Conservation (phyloP, 2,888 invertebrate species). For the Pristionchus fissidentatus region DNA sequence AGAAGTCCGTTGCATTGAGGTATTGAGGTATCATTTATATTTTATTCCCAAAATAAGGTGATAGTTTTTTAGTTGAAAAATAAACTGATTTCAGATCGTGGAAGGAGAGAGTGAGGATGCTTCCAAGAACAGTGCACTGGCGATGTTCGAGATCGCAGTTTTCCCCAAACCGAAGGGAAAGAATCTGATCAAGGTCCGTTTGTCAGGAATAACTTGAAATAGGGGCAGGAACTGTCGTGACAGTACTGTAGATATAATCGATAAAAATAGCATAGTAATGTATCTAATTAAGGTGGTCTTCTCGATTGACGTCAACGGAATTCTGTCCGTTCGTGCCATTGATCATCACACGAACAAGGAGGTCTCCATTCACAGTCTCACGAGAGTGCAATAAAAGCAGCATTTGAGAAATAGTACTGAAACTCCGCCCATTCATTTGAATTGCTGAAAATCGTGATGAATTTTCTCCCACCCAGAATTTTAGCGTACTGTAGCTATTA, state of each 20-base stretch:
- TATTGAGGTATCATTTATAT: neutral
- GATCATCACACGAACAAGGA: neutral
- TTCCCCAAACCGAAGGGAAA: neutral
- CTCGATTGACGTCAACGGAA: constrained; percentile 27
- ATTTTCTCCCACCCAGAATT: no score
- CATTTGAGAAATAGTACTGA: no score
- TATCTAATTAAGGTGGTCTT: constrained; percentile 9
- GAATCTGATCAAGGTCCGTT: constrained; percentile 31
- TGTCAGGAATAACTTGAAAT: neutral
- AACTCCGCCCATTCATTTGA: no score
- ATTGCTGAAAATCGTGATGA: no score
- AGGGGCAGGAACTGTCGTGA: neutral
- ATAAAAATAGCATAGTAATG: no score
- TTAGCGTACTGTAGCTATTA: no score
- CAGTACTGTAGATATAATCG: neutral
- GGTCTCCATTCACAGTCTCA: no score
- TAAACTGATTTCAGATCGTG: neutral
- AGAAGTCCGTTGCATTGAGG: constrained; percentile 12
- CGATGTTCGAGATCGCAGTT: neutral
- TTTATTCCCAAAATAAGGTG: neutral
- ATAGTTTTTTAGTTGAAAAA: neutral
- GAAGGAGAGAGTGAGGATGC: neutral
- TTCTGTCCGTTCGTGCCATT: constrained; percentile 22
- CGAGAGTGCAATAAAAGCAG: no score
- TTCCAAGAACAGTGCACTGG: neutral